Percentiles rank a stretch among this genome's conserved stretches.
phyloP scores from a whole-genome alignment of 1,140 invertebrate genomes.

The Drosophila azteca region DNA sequence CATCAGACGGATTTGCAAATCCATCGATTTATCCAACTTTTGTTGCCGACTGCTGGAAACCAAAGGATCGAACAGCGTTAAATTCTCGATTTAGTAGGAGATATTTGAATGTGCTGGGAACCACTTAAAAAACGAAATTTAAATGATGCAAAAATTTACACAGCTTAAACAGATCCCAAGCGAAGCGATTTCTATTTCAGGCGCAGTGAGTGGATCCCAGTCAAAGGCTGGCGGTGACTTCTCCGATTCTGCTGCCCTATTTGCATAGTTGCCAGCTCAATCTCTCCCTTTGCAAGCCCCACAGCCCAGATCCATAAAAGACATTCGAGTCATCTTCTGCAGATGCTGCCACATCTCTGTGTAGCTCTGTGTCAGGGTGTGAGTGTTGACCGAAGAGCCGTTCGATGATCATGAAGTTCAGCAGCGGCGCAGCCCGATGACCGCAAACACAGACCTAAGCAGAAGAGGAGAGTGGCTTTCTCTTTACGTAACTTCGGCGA shows the following conservation, averaged over 20 bases:
- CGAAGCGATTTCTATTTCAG: slow-evolving; percentile 45
- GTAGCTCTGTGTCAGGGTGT: slow-evolving; percentile 11
- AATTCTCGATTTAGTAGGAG: slow-evolving; percentile 4
- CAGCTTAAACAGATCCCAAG: not conserved
- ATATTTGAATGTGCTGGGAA: too few relatives aligned
- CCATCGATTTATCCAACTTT: not conserved
- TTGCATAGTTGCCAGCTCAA: slow-evolving; percentile 41
- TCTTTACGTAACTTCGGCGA: slow-evolving; percentile 76
- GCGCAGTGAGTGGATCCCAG: not conserved
- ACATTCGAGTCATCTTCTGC: slow-evolving; percentile 32
- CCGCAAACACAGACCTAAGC: slow-evolving; percentile 10
- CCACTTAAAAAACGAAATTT: not conserved
- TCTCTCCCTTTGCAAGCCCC: slow-evolving; percentile 39
- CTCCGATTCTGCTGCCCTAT: slow-evolving; percentile 40
- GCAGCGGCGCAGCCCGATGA: slow-evolving; percentile 32
- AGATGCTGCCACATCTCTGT: slow-evolving; percentile 40
- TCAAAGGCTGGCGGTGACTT: slow-evolving; percentile 11
- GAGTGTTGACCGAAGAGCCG: slow-evolving; percentile 76
- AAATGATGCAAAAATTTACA: slow-evolving; percentile 14
- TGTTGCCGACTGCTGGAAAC: slow-evolving; percentile 15
- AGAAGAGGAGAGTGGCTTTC: slow-evolving; percentile 63
- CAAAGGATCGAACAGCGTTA: slow-evolving; percentile 10
- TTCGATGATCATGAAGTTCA: slow-evolving; percentile 79
- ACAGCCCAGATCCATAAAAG: slow-evolving; percentile 16
- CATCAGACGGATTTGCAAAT: not conserved